Evolutionary conservation across 1,140 invertebrate genomes (phyloP), one percentile per base, ranked within the genome.

Genomic region (Nylanderia fulva): DNA sequence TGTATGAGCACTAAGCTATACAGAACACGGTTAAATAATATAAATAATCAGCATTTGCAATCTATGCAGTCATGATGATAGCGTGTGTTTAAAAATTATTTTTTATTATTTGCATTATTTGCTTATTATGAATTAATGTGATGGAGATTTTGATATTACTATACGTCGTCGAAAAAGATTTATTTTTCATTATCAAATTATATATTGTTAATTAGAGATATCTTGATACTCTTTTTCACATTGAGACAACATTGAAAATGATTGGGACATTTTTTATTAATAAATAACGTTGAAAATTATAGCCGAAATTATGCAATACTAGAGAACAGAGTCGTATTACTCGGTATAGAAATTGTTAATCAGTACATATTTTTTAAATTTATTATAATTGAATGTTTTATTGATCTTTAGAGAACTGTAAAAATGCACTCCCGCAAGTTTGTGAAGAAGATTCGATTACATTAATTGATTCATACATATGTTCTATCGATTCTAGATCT

Each of bases 381-480:
- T 75, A 77, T 77, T 77, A 29, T 48, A 18, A 75, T 39, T 21
- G 64, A 42, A 68, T 39, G 11, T 11, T 15, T 4, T 18, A 79
- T 66, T 8, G 13, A 64, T 77, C 27, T 79, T 79, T 48, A 9
- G 9, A 54, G 18, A 56, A 52, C 21, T 21, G 0, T 79, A 29
- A 21, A 8, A 82, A 61, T 89, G 54, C 77, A 61, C 36, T 58
- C n/a, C n/a, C n/a, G n/a, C n/a, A n/a, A n/a, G n/a, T n/a, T n/a
- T n/a, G 76, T 42, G 64, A 85, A 80, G 74, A 86, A 60, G 79
- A 79, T 86, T n/a, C 83, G 84, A 89, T 91, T 88, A 84, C 82
- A 85, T 90, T 91, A 84, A n/a, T 58, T 64, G 60, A 69, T 82
- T 91, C 85, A 90, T n/a, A n/a, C n/a, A n/a, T n/a, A n/a, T n/a